These are phyloP conservation scores for Carterocephalus palaemon DNA, from an alignment of 2,888 invertebrate species.

Conservation along the genomic window DNA sequence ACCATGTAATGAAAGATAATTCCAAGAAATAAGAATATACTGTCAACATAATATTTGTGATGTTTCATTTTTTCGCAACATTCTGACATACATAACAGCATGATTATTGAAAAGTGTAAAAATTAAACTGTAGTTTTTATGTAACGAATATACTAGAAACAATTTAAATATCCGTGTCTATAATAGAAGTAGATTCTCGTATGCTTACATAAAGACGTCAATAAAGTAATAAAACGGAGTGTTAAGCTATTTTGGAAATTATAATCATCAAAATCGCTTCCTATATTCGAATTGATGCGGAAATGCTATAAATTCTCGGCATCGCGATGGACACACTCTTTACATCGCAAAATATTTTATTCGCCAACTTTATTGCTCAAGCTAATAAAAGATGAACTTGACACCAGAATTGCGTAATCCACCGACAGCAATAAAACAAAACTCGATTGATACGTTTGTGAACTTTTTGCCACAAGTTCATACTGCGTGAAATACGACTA, in stretches of 20 bases:
- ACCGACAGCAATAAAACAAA: not conserved
- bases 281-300: slow-evolving; percentile 29
- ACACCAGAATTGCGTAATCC: slow-evolving; percentile 4
- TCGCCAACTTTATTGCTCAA: slow-evolving; percentile 23
- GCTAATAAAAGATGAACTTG: slow-evolving; percentile 8
- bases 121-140: too few species aligned
- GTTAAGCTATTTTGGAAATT: slow-evolving; percentile 4
- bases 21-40: too few species aligned
- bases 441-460: not conserved
- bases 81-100: too few species aligned
- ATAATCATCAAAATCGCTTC: slow-evolving; percentile 13
- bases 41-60: too few species aligned
- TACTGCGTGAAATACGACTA: too few species aligned
- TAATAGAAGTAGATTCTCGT: too few species aligned
- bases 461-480: too few species aligned
- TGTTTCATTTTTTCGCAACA: too few species aligned
- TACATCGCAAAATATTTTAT: slow-evolving; percentile 48
- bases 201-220: not conserved
- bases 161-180: too few species aligned
- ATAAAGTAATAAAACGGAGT: slow-evolving; percentile 5
- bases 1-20: too few species aligned
- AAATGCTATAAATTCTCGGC: slow-evolving; percentile 34
- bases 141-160: too few species aligned
- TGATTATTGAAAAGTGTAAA: too few species aligned
- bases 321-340: slow-evolving; percentile 38